Conservation (phyloP, 2,888 invertebrate species). For the Cryptocephalus primarius region DNA sequence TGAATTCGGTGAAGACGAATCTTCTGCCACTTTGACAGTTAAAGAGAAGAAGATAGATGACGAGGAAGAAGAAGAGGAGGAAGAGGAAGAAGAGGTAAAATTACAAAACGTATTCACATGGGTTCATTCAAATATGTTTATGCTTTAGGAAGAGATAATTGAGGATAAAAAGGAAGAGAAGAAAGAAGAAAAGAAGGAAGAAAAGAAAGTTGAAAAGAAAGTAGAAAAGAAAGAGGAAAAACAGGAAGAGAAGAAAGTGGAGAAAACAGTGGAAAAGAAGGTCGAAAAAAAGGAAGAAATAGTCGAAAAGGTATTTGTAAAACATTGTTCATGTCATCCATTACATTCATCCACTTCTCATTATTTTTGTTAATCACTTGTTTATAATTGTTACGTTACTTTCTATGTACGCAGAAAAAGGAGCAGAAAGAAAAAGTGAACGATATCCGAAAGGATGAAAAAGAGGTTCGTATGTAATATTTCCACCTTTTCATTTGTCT, state of each 20-base stretch:
- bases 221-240: constrained; percentile 22
- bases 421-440: constrained; percentile 31
- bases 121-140: neutral
- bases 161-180: constrained; percentile 31
- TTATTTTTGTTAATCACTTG: neutral
- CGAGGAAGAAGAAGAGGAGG: constrained; percentile 21
- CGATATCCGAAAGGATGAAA: constrained; percentile 27
- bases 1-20: constrained; percentile 83
- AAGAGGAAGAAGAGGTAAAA: constrained; percentile 31
- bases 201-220: constrained; percentile 30
- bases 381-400: neutral
- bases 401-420: constrained; percentile 17
- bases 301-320: constrained; percentile 10
- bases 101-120: constrained; percentile 16
- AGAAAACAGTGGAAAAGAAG: constrained; percentile 28
- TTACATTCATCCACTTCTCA: neutral
- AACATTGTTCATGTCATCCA: neutral
- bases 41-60: constrained; percentile 39
- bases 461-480: constrained; percentile 21
- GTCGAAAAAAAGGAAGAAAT: constrained; percentile 18
- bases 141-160: neutral
- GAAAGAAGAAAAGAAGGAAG: constrained; percentile 21
- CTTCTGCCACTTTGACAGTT: constrained; percentile 75
- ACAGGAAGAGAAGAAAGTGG: constrained; percentile 21
- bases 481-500: constrained; percentile 10